A percentile compares a stretch with the other conserved stretches of the same genome.
These are phyloP conservation scores for Megalopta genalis DNA, from an alignment of 1,140 invertebrate genomes.

Conservation along the genomic window DNA sequence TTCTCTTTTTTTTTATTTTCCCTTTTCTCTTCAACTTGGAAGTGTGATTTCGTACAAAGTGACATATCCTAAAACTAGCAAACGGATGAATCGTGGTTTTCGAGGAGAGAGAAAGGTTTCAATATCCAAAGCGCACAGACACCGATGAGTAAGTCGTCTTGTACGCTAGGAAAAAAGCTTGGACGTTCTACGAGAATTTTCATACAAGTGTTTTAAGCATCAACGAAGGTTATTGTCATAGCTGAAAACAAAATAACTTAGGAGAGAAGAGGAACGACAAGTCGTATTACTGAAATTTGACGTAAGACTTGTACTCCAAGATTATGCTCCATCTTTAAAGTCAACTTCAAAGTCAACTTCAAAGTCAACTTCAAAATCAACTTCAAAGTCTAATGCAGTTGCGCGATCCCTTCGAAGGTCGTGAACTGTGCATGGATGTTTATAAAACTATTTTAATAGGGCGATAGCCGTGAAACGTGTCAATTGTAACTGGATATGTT, in stretches of 20 bases:
- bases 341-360: too few species aligned
- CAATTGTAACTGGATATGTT: conserved; percentile 55
- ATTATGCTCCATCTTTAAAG: conserved; percentile 14
- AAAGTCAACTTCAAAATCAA: background rate
- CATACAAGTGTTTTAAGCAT: conserved; percentile 28
- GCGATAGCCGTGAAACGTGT: conserved; percentile 51
- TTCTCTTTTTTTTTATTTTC: background rate
- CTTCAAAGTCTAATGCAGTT: conserved; percentile 19
- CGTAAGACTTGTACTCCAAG: conserved; percentile 19
- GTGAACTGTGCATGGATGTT: conserved; percentile 21
- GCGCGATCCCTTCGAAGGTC: conserved; percentile 7
- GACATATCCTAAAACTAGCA: conserved; percentile 49
- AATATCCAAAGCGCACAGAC: conserved; percentile 57
- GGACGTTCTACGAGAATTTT: conserved; percentile 38
- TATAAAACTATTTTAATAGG: conserved; percentile 55
- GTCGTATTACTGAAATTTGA: conserved; percentile 21
- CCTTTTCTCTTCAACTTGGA: conserved; percentile 3
- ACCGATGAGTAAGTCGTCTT: conserved; percentile 1
- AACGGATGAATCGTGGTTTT: conserved; percentile 22
- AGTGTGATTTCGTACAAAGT: conserved; percentile 53
- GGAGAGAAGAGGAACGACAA: conserved; percentile 5
- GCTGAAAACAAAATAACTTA: background rate
- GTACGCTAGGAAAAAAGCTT: conserved; percentile 9
- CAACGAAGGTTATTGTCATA: conserved; percentile 17
- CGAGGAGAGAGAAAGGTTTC: background rate